Percentiles rank a stretch among this genome's conserved stretches.
Evolutionary conservation across 2,888 invertebrate genomes (phyloP).

Genomic region (Ecliptopera silaceata): DNA sequence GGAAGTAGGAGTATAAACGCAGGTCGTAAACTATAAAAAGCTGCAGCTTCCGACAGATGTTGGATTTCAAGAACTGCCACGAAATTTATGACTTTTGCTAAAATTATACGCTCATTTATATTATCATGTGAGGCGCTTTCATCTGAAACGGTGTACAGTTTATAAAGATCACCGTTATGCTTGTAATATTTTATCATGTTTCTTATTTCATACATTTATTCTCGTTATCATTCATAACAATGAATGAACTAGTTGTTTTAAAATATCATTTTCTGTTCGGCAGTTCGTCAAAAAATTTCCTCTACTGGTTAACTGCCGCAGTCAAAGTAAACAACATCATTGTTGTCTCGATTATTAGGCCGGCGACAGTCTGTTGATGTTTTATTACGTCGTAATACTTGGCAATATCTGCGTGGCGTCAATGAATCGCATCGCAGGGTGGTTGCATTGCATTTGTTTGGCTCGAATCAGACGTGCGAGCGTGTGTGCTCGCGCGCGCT

Average conservation of each 20-base stretch:
- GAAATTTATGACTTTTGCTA: constrained; percentile 40
- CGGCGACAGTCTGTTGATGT: constrained; percentile 48
- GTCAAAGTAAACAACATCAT: constrained; percentile 24
- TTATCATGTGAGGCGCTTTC: constrained; percentile 30
- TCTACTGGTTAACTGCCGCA: constrained; percentile 11
- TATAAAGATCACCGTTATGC: constrained; percentile 38
- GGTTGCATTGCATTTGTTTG: constrained; percentile 53
- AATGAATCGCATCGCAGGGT: constrained; percentile 70
- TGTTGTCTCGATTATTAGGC: constrained; percentile 31
- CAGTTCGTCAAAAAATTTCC: constrained; percentile 13
- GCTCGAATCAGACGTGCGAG: constrained; percentile 50
- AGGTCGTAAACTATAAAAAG: constrained; percentile 57
- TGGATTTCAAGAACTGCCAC: constrained; percentile 49
- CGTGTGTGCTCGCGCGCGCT: constrained; percentile 55
- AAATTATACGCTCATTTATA: constrained; percentile 43
- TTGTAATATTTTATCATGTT: constrained; percentile 34
- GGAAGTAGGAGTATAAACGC: constrained; percentile 45
- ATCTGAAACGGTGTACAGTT: constrained; percentile 28
- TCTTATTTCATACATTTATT: constrained; percentile 30
- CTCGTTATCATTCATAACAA: too few relatives aligned
- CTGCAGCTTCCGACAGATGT: constrained; percentile 56
- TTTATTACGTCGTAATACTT: constrained; percentile 60
- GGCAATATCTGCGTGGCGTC: constrained; percentile 63
- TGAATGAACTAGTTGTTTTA: constrained; percentile 31
- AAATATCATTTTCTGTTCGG: constrained; percentile 30